Conservation (phyloP, 2,113 vertebrate species). For the Pongo abelii region DNA sequence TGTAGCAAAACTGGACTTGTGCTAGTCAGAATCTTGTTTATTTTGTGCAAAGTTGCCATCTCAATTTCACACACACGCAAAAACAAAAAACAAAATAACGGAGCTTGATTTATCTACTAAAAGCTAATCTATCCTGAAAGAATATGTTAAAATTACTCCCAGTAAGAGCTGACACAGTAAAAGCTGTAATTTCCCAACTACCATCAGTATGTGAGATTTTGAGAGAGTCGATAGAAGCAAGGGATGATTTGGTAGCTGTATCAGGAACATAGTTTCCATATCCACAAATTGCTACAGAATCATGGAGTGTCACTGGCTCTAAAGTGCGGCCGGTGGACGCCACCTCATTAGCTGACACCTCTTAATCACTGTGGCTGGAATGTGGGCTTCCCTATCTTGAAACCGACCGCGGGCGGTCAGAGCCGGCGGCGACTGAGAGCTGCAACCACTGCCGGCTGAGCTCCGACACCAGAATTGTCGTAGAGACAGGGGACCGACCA, state of each 20-base stretch:
- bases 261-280: constrained; percentile 24
- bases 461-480: background rate
- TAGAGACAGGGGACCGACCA: too few relatives aligned
- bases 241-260: constrained; percentile 3
- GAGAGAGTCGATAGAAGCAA: background rate
- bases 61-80: constrained; percentile 23
- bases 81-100: background rate
- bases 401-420: background rate
- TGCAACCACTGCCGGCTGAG: background rate
- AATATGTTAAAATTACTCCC: constrained; percentile 57
- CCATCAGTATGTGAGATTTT: constrained; percentile 17
- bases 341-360: background rate
- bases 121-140: constrained; percentile 55
- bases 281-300: constrained; percentile 28
- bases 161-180: constrained; percentile 26
- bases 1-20: background rate
- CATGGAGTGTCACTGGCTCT: background rate
- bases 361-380: background rate
- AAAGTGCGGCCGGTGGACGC: background rate
- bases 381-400: background rate
- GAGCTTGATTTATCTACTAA: constrained; percentile 42
- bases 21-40: background rate
- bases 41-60: background rate
- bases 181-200: constrained; percentile 53
- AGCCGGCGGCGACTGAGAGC: background rate